These are phyloP conservation scores for Megaceryle torquata DNA, from an alignment of 2,113 vertebrate genomes.

Conservation along the genomic window DNA sequence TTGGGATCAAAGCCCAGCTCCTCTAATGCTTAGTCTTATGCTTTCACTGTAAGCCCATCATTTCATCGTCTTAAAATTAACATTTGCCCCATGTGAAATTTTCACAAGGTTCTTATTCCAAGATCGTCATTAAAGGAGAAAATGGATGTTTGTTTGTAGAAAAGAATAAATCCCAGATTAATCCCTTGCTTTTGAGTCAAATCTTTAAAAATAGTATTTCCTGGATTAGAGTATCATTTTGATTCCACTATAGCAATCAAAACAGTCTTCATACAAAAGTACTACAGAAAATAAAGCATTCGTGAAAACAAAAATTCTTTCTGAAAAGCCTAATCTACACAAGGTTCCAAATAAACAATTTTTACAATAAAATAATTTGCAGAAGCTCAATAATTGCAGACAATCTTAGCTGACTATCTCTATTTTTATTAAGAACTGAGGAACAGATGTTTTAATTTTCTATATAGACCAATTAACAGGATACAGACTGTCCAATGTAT, in stretches of 20 bases:
- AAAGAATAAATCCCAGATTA: background rate
- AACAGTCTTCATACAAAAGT: background rate
- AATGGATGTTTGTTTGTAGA: background rate
- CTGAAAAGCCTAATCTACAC: background rate
- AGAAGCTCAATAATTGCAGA: background rate
- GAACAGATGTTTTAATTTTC: conserved; percentile 43
- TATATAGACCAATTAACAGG: conserved; percentile 40
- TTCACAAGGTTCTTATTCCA: background rate
- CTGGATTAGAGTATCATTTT: background rate
- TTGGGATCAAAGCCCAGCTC: background rate
- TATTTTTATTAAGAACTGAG: background rate
- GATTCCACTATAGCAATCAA: background rate
- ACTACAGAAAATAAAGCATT: background rate
- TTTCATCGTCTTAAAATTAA: background rate
- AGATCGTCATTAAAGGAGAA: background rate
- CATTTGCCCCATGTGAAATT: background rate
- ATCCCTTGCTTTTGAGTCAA: background rate
- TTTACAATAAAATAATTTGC: background rate
- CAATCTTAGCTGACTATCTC: background rate
- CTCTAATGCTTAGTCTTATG: background rate
- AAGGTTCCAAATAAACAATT: background rate
- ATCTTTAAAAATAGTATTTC: background rate
- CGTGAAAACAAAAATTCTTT: background rate
- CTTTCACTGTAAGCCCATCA: background rate
- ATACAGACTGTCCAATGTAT: background rate